phyloP scores from a whole-genome alignment of 2,113 vertebrate species.

The Takifugu bimaculatus region DNA sequence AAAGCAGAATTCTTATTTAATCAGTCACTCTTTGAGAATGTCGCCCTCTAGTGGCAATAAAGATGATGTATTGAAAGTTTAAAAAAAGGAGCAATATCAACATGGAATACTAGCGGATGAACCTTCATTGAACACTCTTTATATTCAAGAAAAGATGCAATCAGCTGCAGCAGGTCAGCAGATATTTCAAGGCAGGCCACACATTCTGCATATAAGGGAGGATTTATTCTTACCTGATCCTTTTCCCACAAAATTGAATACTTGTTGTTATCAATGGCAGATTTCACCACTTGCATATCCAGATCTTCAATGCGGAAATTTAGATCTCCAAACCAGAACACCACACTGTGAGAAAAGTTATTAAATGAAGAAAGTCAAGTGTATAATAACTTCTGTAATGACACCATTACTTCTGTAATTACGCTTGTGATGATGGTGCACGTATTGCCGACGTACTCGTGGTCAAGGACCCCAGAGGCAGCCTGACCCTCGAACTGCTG shows the following conservation, averaged over 20 bases:
- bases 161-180: background rate
- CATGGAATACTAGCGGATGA: background rate
- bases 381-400: background rate
- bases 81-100: background rate
- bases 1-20: constrained; percentile 2
- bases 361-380: background rate
- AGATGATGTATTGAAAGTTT: background rate
- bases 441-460: constrained; percentile 78
- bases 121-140: too few species aligned
- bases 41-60: constrained; percentile 46
- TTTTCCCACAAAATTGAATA: constrained; percentile 88
- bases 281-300: constrained; percentile 91
- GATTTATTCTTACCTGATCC: constrained; percentile 82
- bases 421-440: background rate
- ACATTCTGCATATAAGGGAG: too few species aligned
- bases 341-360: constrained; percentile 75
- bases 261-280: constrained; percentile 88
- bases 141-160: too few species aligned
- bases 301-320: constrained; percentile 96
- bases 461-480: constrained; percentile 89
- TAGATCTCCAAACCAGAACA: constrained; percentile 98
- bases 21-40: background rate
- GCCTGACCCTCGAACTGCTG: constrained; percentile 90
- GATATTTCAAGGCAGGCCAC: background rate
- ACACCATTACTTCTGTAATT: too few species aligned